Evolutionary conservation across 2,797 vertebrate species (phyloP), one percentile per base, ranked within the genome.

Genomic region (Acanthurus lineatus): DNA sequence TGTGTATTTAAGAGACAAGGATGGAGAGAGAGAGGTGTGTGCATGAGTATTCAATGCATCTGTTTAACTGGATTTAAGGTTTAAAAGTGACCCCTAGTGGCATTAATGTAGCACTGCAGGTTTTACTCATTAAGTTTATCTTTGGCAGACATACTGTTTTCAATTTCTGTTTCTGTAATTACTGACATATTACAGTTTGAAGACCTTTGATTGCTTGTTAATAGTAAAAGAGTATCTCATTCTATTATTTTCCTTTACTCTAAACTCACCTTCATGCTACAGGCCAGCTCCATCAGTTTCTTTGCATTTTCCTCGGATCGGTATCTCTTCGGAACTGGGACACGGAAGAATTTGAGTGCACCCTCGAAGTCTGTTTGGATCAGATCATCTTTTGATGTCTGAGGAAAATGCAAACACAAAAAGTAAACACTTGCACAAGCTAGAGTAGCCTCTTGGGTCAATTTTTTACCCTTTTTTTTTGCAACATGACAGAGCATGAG

Each of bases 281-380:
- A 99, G 3, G 98, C 98, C 76, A 99, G 92, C 86, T 99, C 98
- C 98, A 99, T 99, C 84, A 99, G 94, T 81, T 97, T 99, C 91
- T 99, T 99, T 60, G 98, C 98, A 3, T 99, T 99, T 89, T 99
- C 98, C 93, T 99, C 98, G 0, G 98, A 99, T 52, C 98, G 97
- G n/a, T 99, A 99, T 47, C 98, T 95, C 92, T 99, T 99, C 22
- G 98, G 98, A 88, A 99, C 97, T 2, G 99, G 98, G 57, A 99
- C 98, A 0, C 98, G 97, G 91, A 99, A 99, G 90, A 99, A 99
- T 79, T 99, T 99, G 45, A 99, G 94, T 3, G 98, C 98, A 44
- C 98, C 98, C 89, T 99, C 98, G 2, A 99, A 99, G 89, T 99
- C 98, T 0, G 97, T 96, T 90, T 97, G 94, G 47, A 99, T 94